phyloP scores from a whole-genome alignment of 2,888 invertebrate genomes.

The Cosmopolites sordidus region DNA sequence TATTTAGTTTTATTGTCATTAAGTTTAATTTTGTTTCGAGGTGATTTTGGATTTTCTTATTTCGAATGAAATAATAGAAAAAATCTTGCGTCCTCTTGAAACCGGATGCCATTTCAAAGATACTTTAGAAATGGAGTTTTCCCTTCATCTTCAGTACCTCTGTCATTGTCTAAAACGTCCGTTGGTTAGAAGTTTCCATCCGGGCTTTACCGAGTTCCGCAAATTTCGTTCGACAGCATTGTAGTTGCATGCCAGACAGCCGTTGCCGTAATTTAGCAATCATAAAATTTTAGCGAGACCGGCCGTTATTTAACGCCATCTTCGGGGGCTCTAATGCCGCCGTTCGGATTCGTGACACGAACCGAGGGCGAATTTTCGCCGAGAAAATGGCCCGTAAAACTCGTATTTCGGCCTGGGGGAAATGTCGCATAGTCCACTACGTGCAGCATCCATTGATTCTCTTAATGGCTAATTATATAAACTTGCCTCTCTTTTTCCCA shows the following conservation, averaged over 20 bases:
- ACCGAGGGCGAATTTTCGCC: slow-evolving; percentile 22
- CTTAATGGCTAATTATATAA: slow-evolving; percentile 3
- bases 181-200: too few relatives aligned
- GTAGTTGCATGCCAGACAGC: slow-evolving; percentile 10
- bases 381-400: slow-evolving; percentile 22
- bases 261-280: slow-evolving; percentile 16
- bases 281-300: slow-evolving; percentile 20
- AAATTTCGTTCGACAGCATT: slow-evolving; percentile 3
- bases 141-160: too few relatives aligned
- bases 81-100: too few relatives aligned
- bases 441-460: slow-evolving; percentile 14
- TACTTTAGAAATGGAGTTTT: too few relatives aligned
- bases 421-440: slow-evolving; percentile 16
- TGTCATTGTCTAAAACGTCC: too few relatives aligned
- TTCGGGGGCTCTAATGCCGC: slow-evolving; percentile 6
- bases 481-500: background rate
- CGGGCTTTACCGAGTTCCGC: background rate
- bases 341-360: slow-evolving; percentile 19
- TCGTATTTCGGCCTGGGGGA: slow-evolving; percentile 14
- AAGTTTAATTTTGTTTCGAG: too few relatives aligned
- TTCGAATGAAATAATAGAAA: too few relatives aligned
- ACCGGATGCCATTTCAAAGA: too few relatives aligned
- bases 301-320: slow-evolving; percentile 19
- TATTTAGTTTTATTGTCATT: too few relatives aligned
- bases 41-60: too few relatives aligned